Percentiles rank a stretch among this genome's conserved stretches.
These are phyloP conservation scores for Isoperla grammatica DNA, from an alignment of 2,888 invertebrate genomes.

Conservation along the genomic window DNA sequence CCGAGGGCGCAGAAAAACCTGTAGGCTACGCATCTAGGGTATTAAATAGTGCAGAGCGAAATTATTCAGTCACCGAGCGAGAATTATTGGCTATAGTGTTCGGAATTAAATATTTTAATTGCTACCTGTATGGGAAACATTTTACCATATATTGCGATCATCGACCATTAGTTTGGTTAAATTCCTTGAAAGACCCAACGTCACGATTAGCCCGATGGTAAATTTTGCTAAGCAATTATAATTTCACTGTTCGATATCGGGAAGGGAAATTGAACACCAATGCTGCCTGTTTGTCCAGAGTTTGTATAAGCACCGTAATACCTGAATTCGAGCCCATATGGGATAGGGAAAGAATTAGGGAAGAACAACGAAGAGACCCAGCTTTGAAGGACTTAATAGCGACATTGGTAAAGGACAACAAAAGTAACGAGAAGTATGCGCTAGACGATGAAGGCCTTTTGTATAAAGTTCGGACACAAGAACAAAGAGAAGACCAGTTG, in stretches of 20 bases:
- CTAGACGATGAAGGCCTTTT: constrained; percentile 19
- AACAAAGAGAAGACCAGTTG: constrained; percentile 17
- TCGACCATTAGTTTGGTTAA: no score
- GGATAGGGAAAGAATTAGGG: not conserved
- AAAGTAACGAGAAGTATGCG: constrained; percentile 3
- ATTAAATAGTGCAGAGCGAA: constrained; percentile 28
- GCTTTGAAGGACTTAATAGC: not conserved
- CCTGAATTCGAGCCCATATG: constrained; percentile 9
- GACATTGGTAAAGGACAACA: not conserved
- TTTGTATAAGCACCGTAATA: not conserved
- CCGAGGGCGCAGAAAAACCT: constrained; percentile 27
- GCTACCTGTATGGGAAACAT: no score
- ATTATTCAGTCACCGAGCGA: constrained; percentile 29
- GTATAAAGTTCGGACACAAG: not conserved
- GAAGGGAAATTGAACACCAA: constrained; percentile 9
- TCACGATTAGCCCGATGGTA: constrained; percentile 23
- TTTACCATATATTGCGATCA: no score
- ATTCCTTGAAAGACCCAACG: no score
- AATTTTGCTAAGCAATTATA: constrained; percentile 19
- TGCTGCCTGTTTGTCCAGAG: constrained; percentile 7
- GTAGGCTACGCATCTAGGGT: constrained; percentile 29
- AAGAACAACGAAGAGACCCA: constrained; percentile 1
- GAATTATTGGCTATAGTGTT: constrained; percentile 8
- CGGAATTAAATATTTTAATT: no score
- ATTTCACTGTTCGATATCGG: constrained; percentile 14